Evolutionary conservation across 2,113 vertebrate genomes (phyloP).

Genomic region (Siniperca knerii): DNA sequence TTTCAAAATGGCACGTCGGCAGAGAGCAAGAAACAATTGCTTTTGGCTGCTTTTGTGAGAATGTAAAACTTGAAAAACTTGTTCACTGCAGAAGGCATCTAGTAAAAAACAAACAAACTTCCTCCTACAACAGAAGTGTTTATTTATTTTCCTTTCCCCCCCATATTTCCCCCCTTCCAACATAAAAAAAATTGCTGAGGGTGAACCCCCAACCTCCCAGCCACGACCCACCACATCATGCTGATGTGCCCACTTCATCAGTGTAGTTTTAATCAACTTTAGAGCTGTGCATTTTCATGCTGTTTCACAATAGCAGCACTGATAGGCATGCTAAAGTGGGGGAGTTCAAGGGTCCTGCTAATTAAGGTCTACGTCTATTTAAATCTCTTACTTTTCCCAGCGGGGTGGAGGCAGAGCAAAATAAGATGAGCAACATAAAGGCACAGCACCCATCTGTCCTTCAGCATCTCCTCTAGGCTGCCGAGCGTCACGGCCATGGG

Average conservation of each 20-base stretch:
- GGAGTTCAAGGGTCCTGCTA: conserved; percentile 83
- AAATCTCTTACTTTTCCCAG: conserved; percentile 77
- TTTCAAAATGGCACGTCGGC: conserved; percentile 53
- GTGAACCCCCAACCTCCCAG: conserved; percentile 16
- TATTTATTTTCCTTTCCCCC: not conserved
- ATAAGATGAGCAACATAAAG: conserved; percentile 75
- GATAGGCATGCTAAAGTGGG: conserved; percentile 68
- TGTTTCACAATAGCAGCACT: conserved; percentile 62
- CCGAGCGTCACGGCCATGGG: conserved; percentile 58
- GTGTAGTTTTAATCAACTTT: conserved; percentile 70
- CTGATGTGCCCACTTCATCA: conserved; percentile 67
- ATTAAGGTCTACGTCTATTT: conserved; percentile 86
- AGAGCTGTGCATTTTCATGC: conserved; percentile 58
- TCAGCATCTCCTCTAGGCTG: conserved; percentile 77
- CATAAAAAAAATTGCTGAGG: not conserved
- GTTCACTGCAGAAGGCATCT: not conserved
- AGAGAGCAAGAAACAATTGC: conserved; percentile 12
- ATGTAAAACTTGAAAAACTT: conserved; percentile 9
- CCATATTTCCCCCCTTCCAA: not conserved
- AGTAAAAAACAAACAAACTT: not conserved
- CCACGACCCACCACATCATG: conserved; percentile 7
- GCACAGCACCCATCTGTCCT: conserved; percentile 79
- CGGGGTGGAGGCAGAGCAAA: conserved; percentile 63
- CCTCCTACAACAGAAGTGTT: conserved; percentile 14
- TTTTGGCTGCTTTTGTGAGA: not conserved